Conservation (phyloP, 2,113 vertebrate genomes). For the Cynoglossus semilaevis region DNA sequence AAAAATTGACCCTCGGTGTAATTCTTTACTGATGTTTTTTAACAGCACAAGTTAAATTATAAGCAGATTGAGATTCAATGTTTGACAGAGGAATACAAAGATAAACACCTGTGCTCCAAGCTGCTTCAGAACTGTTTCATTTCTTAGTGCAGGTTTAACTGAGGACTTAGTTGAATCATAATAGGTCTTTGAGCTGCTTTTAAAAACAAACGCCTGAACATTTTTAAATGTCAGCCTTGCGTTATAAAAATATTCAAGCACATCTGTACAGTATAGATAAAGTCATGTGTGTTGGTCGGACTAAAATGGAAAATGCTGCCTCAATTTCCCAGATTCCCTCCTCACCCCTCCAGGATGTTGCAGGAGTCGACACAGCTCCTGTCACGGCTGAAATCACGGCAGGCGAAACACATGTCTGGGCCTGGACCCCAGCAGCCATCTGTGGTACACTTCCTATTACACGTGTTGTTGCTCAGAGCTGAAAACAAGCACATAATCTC, state of each 20-base stretch:
- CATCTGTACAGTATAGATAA: constrained; percentile 15
- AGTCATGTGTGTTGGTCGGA: constrained; percentile 12
- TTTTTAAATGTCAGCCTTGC: constrained; percentile 24
- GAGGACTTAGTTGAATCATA: constrained; percentile 17
- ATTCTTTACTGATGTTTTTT: constrained; percentile 24
- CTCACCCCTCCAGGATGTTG: constrained; percentile 87
- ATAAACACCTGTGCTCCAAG: constrained; percentile 47
- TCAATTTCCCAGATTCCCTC: constrained; percentile 17
- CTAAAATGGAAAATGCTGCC: constrained; percentile 13
- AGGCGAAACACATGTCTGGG: constrained; percentile 85
- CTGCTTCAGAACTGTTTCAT: constrained; percentile 31
- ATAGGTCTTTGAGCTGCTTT: constrained; percentile 23
- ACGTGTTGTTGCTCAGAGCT: constrained; percentile 74
- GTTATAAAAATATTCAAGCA: constrained; percentile 35
- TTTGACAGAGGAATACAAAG: constrained; percentile 59
- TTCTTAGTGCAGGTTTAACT: constrained; percentile 44
- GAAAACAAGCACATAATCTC: constrained; percentile 39
- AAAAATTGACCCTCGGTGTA: constrained; percentile 30
- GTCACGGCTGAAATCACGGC: constrained; percentile 79
- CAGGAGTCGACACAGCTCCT: constrained; percentile 86
- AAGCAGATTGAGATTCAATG: constrained; percentile 51
- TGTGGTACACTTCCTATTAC: constrained; percentile 81
- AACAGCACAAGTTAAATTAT: constrained; percentile 57
- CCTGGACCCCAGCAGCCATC: constrained; percentile 93
- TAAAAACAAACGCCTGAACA: constrained; percentile 30